Percentiles rank a stretch among this genome's conserved stretches.
Evolutionary conservation across 2,888 invertebrate species (phyloP).

Genomic region (Tolmerus cingulatus): DNA sequence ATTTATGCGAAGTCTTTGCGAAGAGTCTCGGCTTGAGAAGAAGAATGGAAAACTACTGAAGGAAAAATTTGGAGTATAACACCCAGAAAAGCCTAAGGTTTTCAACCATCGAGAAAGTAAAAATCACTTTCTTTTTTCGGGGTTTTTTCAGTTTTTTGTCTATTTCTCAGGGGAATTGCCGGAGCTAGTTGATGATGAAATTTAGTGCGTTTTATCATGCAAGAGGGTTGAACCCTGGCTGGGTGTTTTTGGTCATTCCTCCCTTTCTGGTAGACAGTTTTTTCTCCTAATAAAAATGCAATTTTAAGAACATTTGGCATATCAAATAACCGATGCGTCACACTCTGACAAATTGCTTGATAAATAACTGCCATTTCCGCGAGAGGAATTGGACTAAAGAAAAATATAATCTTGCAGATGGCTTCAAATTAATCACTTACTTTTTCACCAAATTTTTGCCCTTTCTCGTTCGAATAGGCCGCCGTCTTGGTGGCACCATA

Average conservation of each 20-base stretch:
- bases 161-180: not conserved
- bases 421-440: not conserved
- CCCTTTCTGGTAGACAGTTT: not conserved
- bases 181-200: not conserved
- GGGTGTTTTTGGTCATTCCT: not conserved
- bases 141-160: not conserved
- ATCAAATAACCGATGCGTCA: not conserved
- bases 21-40: not conserved
- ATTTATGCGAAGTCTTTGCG: slow-evolving; percentile 40
- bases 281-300: not conserved
- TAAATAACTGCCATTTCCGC: not conserved
- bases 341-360: not conserved
- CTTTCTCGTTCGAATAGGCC: not conserved
- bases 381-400: not conserved
- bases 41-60: not conserved
- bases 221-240: not conserved
- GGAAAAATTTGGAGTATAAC: not conserved
- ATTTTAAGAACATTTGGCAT: not conserved
- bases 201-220: slow-evolving; percentile 20
- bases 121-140: not conserved
- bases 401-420: not conserved
- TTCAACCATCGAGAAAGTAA: not conserved
- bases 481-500: not conserved
- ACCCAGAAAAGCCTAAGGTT: not conserved
- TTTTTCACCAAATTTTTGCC: not conserved